phyloP scores from a whole-genome alignment of 2,888 invertebrate species.

The Temnothorax ravouxi region DNA sequence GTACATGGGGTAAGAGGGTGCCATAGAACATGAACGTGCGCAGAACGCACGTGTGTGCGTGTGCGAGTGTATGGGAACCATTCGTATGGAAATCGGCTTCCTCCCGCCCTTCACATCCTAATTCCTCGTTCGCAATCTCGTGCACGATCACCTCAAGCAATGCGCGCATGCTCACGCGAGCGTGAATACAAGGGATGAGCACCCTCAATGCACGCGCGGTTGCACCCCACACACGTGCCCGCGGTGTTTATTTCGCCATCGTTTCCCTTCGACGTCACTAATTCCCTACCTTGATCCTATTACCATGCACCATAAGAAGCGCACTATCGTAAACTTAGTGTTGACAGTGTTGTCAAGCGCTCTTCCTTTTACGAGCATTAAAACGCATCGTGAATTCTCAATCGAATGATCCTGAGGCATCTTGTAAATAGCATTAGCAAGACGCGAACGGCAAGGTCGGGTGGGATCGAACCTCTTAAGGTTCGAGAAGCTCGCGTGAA shows the following conservation, averaged over 20 bases:
- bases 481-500: constrained; percentile 39
- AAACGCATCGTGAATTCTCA: constrained; percentile 22
- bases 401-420: background rate
- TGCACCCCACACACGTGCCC: constrained; percentile 38
- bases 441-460: constrained; percentile 15
- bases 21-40: constrained; percentile 27
- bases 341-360: constrained; percentile 30
- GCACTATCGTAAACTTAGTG: constrained; percentile 18
- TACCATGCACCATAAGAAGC: constrained; percentile 22
- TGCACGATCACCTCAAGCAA: constrained; percentile 55
- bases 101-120: constrained; percentile 63
- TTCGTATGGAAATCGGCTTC: constrained; percentile 77
- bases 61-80: constrained; percentile 70
- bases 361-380: constrained; percentile 8
- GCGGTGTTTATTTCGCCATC: constrained; percentile 47
- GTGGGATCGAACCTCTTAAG: background rate
- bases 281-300: constrained; percentile 35
- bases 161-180: constrained; percentile 57
- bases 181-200: constrained; percentile 57
- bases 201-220: constrained; percentile 53
- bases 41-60: constrained; percentile 57
- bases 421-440: background rate
- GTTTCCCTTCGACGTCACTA: constrained; percentile 15
- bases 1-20: constrained; percentile 1
- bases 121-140: constrained; percentile 60